A percentile compares a stretch with the other conserved stretches of the same genome.
Evolutionary conservation across 2,113 vertebrate species (phyloP).

Genomic region (Uropsilus gracilis): DNA sequence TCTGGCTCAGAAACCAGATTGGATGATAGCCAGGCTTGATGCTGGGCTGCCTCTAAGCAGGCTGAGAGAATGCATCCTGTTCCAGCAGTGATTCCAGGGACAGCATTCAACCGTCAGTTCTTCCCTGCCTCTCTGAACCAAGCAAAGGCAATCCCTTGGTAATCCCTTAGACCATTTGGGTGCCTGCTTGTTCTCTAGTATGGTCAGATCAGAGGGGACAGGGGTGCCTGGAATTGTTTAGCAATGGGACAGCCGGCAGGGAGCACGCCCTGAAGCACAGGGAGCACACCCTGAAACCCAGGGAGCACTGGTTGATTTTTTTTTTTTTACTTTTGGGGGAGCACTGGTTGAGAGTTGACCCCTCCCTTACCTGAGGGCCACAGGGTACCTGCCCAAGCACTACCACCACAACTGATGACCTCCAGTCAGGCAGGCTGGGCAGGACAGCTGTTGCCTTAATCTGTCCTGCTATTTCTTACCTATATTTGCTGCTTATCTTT

Average conservation of each 20-base stretch:
- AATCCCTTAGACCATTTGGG: background rate
- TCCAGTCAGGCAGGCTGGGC: background rate
- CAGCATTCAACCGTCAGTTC: background rate
- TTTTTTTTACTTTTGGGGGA: too few species aligned
- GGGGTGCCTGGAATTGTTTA: background rate
- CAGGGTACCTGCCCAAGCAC: background rate
- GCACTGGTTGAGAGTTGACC: background rate
- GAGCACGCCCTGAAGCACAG: background rate
- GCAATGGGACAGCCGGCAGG: background rate
- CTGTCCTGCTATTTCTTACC: background rate
- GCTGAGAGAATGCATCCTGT: constrained; percentile 13
- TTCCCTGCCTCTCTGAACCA: background rate
- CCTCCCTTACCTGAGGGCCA: background rate
- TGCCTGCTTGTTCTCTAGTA: background rate
- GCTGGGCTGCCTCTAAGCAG: constrained; percentile 28
- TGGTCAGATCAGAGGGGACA: background rate
- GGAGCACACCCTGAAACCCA: background rate
- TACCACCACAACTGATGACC: background rate
- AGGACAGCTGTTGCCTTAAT: background rate
- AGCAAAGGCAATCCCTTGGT: background rate
- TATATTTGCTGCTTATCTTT: background rate
- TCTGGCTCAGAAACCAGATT: background rate
- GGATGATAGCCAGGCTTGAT: background rate
- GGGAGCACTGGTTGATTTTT: background rate
- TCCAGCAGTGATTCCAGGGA: background rate